phyloP scores from a whole-genome alignment of 2,113 vertebrate genomes.

The Octodon degus region DNA sequence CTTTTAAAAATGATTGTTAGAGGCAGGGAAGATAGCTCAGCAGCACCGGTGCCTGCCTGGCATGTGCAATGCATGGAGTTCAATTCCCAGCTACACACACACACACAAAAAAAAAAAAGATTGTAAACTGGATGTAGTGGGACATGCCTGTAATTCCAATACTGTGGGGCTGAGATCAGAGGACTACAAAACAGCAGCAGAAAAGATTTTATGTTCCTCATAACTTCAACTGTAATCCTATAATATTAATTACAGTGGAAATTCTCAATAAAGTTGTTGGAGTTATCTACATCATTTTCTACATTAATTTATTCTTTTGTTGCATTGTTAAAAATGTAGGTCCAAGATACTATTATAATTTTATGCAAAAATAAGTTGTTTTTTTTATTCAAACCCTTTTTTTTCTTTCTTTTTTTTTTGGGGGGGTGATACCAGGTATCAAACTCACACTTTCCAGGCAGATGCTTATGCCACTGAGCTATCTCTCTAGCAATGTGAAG shows the following conservation, averaged over 20 bases:
- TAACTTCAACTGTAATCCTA: background rate
- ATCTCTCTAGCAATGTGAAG: background rate
- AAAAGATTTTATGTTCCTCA: background rate
- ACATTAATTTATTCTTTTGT: background rate
- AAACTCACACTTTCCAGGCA: too few relatives aligned
- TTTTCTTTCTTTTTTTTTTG: too few relatives aligned
- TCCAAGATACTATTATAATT: background rate
- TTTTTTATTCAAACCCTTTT: background rate
- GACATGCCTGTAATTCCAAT: background rate
- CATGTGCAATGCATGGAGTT: too few relatives aligned
- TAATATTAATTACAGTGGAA: background rate
- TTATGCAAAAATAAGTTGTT: conserved; percentile 5
- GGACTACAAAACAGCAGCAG: background rate
- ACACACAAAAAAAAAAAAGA: background rate
- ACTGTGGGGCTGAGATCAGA: background rate
- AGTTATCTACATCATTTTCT: background rate
- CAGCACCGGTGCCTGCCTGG: too few relatives aligned
- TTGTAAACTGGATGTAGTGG: background rate
- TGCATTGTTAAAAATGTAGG: background rate
- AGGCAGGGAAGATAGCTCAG: too few relatives aligned
- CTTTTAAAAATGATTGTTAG: background rate
- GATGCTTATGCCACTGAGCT: too few relatives aligned
- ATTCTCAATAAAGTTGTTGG: background rate
- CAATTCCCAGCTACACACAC: too few relatives aligned
- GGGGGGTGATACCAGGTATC: too few relatives aligned